Evolutionary conservation across 2,888 invertebrate species (phyloP), one percentile per base, ranked within the genome.

Genomic region (Aphrophora alni): DNA sequence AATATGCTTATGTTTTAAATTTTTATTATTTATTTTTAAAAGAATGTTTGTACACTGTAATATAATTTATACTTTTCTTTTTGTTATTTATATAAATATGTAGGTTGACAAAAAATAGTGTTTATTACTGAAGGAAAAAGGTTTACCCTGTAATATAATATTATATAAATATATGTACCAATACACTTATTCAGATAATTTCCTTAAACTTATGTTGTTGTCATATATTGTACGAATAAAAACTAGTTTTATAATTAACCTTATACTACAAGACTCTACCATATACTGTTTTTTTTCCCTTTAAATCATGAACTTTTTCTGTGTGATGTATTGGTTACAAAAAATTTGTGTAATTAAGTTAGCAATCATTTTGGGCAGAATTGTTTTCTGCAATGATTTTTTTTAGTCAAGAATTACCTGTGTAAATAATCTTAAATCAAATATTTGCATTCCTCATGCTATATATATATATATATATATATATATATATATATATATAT

Each of bases 31-130:
- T 59, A 59, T 59, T 59, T 59, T 59, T 12, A 59, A 59, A 59
- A 5, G 10, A 14, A 5, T 59, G 2, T 59, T 59, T 12, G 21
- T 21, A 21, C 14, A 8, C 4, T 59, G 59, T 59, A 59, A 59
- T 59, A 59, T 59, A 59, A 59, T 59, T 59, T 44, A 44, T 44
- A 44, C 44, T 14, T n/a, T n/a, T n/a, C n/a, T n/a, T 44, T 59
- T 59, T 59, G 59, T 59, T 59, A 59, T 59, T 59, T 59, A 59
- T 59, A 59, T n/a, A n/a, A n/a, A n/a, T 59, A 59, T 59, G 59
- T 59, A 59, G 21, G 59, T 21, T 59, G 59, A 59, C n/a, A 59
- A 59, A n/a, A n/a, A 59, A 21, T 14, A 44, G 17, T 59, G 59
- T 59, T n/a, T n/a, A 59, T 21, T 59, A 21, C 59, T 21, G 21